phyloP scores from a whole-genome alignment of 2,888 invertebrate genomes.

The Nomada hirtipes region DNA sequence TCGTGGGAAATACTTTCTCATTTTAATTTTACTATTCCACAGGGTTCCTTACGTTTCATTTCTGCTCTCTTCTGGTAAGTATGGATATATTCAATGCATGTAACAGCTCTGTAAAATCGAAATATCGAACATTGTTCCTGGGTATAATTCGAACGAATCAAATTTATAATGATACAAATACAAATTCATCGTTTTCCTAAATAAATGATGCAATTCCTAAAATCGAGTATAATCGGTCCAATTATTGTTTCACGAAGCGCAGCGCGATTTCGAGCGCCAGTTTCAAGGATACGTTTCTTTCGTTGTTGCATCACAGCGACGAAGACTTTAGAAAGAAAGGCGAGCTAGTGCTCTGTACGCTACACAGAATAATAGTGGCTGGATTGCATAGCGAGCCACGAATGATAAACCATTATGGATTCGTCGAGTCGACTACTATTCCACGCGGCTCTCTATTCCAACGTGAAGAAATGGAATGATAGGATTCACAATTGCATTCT shows the following conservation, averaged over 20 bases:
- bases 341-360: conserved; percentile 26
- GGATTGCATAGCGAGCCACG: conserved; percentile 13
- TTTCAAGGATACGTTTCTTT: conserved; percentile 51
- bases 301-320: conserved; percentile 25
- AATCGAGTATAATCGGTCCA: not conserved
- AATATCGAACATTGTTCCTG: too few species aligned
- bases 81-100: too few species aligned
- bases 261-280: not conserved
- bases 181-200: not conserved
- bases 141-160: too few species aligned
- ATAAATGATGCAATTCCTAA: not conserved
- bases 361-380: conserved; percentile 28
- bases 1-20: not conserved
- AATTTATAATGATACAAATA: too few species aligned
- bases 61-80: too few species aligned
- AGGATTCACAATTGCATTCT: not conserved
- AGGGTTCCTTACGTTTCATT: too few species aligned
- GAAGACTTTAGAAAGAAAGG: conserved; percentile 36
- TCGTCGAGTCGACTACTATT: conserved; percentile 8
- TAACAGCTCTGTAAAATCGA: too few species aligned
- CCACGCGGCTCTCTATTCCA: conserved; percentile 5
- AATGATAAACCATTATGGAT: not conserved
- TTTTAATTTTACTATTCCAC: not conserved
- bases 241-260: not conserved
- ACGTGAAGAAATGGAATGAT: conserved; percentile 18